A percentile compares a stretch with the other conserved stretches of the same genome.
phyloP scores from a whole-genome alignment of 2,888 invertebrate genomes.

The Athripsodes cinereus region DNA sequence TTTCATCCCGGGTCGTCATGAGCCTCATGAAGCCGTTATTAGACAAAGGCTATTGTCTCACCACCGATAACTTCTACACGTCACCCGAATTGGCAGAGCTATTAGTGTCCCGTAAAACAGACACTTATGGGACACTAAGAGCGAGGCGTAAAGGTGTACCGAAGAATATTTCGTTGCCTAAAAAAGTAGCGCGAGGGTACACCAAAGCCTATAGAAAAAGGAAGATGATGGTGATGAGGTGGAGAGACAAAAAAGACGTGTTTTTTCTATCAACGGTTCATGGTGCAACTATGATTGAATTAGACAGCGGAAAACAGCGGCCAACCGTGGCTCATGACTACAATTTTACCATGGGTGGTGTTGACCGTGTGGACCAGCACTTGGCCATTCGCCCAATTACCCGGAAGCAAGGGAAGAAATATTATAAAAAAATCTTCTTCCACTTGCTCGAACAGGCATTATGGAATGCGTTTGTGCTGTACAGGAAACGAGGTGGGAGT shows the following conservation, averaged over 20 bases:
- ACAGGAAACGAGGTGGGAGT: constrained; percentile 11
- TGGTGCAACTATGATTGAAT: no score
- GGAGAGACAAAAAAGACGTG: constrained; percentile 23
- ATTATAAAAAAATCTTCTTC: constrained; percentile 29
- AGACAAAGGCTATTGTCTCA: constrained; percentile 28
- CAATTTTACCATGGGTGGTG: no score
- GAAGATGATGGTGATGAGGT: constrained; percentile 26
- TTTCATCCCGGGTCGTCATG: constrained; percentile 28
- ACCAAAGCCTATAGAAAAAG: constrained; percentile 21
- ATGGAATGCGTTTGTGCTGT: constrained; percentile 28
- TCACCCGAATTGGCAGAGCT: constrained; percentile 20
- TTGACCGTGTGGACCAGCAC: no score
- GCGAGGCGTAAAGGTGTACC: constrained; percentile 24
- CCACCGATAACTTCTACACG: constrained; percentile 29
- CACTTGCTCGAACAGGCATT: constrained; percentile 27
- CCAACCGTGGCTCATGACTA: no score
- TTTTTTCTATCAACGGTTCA: no score
- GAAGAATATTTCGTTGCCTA: constrained; percentile 16
- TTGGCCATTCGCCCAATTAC: constrained; percentile 24
- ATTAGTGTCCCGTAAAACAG: no score
- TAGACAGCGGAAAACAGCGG: no score
- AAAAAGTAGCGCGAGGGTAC: constrained; percentile 23
- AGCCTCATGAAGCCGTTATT: constrained; percentile 26
- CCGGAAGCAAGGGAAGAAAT: constrained; percentile 28
- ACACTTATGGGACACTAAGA: constrained; percentile 20